A percentile compares a stretch with the other conserved stretches of the same genome.
phyloP scores from a whole-genome alignment of 2,888 invertebrate species.

The Cyaniris semiargus region DNA sequence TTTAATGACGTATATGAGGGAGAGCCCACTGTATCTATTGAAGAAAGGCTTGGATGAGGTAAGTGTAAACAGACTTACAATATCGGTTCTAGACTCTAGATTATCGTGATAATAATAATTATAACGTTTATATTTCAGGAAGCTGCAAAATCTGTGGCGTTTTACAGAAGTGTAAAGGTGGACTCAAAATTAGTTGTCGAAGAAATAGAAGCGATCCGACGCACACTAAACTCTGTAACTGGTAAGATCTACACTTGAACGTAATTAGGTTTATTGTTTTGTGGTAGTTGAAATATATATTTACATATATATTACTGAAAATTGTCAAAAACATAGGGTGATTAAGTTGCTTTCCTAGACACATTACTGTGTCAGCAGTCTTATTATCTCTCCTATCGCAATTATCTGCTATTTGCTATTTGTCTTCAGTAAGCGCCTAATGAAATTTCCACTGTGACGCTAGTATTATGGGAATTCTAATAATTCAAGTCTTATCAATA shows the following conservation, averaged over 20 bases:
- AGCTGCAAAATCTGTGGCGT: slow-evolving; percentile 30
- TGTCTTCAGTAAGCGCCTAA: neutral
- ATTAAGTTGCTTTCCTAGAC: neutral
- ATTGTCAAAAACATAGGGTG: no score
- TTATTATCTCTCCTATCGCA: neutral
- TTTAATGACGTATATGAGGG: slow-evolving; percentile 48
- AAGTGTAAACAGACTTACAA: neutral
- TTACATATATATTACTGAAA: no score
- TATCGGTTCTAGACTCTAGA: neutral
- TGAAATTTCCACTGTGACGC: neutral
- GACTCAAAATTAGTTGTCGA: slow-evolving; percentile 21
- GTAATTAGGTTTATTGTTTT: neutral
- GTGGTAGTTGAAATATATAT: neutral
- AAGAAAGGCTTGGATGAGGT: slow-evolving; percentile 32
- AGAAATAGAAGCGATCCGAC: neutral
- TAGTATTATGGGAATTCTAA: neutral
- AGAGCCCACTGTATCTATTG: slow-evolving; percentile 46
- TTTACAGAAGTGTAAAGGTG: slow-evolving; percentile 25
- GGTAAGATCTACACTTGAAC: neutral
- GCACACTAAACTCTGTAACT: neutral
- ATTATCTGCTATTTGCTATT: neutral
- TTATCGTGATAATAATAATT: neutral
- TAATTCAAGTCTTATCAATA: neutral
- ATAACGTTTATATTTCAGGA: slow-evolving; percentile 3
- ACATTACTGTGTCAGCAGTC: neutral